A percentile compares a stretch with the other conserved stretches of the same genome.
Conservation (phyloP, 1,140 invertebrate species). For the Palaemon carinicauda region DNA sequence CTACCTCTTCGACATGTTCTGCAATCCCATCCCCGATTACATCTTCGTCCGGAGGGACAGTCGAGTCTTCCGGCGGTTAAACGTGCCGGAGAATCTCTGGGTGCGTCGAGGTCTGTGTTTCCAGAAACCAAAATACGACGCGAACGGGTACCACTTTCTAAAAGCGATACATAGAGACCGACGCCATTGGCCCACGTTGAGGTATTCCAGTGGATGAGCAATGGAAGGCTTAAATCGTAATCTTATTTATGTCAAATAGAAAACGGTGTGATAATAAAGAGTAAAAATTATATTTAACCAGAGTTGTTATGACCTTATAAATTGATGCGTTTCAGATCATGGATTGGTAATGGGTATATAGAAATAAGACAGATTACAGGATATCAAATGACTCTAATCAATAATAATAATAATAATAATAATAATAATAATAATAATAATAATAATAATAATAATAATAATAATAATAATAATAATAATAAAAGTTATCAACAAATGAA, state of each 20-base stretch:
- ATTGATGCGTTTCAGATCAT: no score
- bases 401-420: no score
- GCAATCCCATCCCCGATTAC: slow-evolving; percentile 45
- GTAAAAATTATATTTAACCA: not conserved
- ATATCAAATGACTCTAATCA: no score
- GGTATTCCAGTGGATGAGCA: not conserved
- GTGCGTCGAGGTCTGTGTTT: slow-evolving; percentile 7
- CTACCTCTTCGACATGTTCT: slow-evolving; percentile 56
- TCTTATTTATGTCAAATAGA: not conserved
- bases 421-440: no score
- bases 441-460: no score
- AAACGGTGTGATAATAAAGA: no score
- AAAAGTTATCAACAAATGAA: no score
- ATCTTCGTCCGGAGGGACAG: slow-evolving; percentile 51
- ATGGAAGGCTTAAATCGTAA: not conserved
- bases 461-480: no score
- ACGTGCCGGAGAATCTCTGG: slow-evolving; percentile 35
- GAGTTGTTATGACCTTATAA: not conserved
- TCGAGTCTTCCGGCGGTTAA: slow-evolving; percentile 27
- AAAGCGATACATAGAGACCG: not conserved
- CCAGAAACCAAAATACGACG: not conserved
- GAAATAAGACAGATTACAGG: no score
- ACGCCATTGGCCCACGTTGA: slow-evolving; percentile 24
- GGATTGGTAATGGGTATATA: no score
- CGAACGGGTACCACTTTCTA: not conserved